phyloP scores from a whole-genome alignment of 2,888 invertebrate genomes.

The Andricus quercusramuli region DNA sequence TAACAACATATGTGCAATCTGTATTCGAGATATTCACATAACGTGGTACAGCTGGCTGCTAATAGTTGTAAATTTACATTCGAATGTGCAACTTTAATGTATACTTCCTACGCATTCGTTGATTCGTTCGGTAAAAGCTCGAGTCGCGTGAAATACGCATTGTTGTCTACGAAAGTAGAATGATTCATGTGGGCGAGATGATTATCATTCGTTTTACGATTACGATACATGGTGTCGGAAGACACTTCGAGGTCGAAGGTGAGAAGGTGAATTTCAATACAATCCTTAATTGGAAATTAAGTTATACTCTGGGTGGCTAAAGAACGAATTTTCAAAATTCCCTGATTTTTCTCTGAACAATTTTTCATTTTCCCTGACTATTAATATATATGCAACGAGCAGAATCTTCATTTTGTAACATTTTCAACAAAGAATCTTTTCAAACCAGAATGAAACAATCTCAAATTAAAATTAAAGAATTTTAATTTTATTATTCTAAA shows the following conservation, averaged over 20 bases:
- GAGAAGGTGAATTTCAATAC: background rate
- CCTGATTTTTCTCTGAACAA: too few species aligned
- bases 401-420: too few species aligned
- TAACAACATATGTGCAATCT: background rate
- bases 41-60: background rate
- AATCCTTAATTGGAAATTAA: background rate
- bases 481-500: too few species aligned
- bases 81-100: constrained; percentile 2
- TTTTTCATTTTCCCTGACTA: too few species aligned
- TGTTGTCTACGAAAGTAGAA: constrained; percentile 40
- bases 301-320: too few species aligned
- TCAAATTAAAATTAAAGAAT: too few species aligned
- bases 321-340: too few species aligned
- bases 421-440: too few species aligned
- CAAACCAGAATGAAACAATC: too few species aligned
- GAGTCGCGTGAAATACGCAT: constrained; percentile 32
- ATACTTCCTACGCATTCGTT: constrained; percentile 31
- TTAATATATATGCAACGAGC: too few species aligned
- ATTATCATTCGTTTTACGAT: constrained; percentile 22
- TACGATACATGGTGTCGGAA: background rate
- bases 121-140: constrained; percentile 17
- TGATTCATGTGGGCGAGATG: constrained; percentile 33
- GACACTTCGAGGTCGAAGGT: background rate
- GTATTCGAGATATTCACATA: constrained; percentile 4
- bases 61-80: background rate